Conservation (phyloP, 2,113 vertebrate genomes). For the Phainopepla nitens region DNA sequence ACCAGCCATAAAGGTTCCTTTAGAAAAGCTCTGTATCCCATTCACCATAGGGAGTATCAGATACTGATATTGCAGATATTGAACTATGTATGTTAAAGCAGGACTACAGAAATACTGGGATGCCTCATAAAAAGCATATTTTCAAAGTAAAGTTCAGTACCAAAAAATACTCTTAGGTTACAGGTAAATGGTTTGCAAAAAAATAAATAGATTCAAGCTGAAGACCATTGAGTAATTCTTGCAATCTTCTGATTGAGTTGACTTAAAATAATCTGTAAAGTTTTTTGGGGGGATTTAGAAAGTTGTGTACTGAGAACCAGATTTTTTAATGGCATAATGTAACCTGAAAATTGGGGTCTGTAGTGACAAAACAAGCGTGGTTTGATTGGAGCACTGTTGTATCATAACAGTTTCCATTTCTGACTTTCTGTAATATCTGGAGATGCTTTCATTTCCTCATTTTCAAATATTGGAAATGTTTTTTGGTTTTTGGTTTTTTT, state of each 20-base stretch:
- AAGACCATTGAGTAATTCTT: neutral
- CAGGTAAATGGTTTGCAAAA: neutral
- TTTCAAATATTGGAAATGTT: neutral
- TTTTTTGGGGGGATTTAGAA: neutral
- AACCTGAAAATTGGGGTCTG: neutral
- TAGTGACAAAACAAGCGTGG: neutral
- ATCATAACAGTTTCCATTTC: neutral
- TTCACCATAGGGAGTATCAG: neutral
- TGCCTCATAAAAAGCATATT: neutral
- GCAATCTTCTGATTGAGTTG: neutral
- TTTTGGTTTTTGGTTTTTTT: neutral
- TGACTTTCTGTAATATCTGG: neutral
- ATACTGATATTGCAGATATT: neutral
- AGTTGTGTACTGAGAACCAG: neutral
- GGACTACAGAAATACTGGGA: neutral
- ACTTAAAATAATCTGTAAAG: neutral
- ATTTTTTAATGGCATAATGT: neutral
- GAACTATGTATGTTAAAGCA: neutral
- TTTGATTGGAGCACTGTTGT: neutral
- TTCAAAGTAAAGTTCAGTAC: neutral
- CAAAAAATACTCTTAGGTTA: neutral
- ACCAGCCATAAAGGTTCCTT: neutral
- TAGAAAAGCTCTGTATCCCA: neutral
- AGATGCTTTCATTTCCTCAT: constrained; percentile 1
- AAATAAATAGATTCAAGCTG: neutral